A percentile compares a stretch with the other conserved stretches of the same genome.
phyloP scores from a whole-genome alignment of 1,140 invertebrate genomes.

The Macrotrachela quadricornifera region DNA sequence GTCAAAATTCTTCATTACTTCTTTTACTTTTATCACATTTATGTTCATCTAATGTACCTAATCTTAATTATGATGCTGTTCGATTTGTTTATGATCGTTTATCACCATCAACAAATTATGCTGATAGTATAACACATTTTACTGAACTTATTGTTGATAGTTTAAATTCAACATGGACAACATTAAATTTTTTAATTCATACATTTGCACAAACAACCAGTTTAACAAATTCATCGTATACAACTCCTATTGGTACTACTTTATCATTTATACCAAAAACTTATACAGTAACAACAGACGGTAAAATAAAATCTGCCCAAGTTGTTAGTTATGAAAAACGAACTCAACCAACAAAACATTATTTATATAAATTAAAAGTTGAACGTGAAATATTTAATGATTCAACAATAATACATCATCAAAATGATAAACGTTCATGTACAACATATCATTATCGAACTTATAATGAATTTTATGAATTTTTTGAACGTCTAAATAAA shows the following conservation, averaged over 20 bases:
- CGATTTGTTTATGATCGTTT: conserved; percentile 5
- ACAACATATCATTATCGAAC: background rate
- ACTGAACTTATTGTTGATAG: conserved; percentile 30
- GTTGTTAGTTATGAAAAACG: background rate
- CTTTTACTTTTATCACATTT: background rate
- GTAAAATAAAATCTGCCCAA: background rate
- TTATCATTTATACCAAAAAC: background rate
- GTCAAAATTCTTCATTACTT: conserved; percentile 45
- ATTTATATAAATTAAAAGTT: background rate
- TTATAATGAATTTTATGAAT: conserved; percentile 8
- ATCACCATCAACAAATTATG: background rate
- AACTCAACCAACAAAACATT: background rate
- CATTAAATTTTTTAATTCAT: conserved; percentile 91
- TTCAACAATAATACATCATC: background rate
- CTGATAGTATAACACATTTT: background rate
- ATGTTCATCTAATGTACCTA: background rate
- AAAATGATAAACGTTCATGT: background rate
- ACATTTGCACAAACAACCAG: conserved; percentile 56
- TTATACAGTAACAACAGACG: background rate
- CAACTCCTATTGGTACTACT: background rate
- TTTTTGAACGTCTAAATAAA: conserved; percentile 1
- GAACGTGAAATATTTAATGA: background rate
- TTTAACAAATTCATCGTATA: background rate
- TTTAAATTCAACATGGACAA: conserved; percentile 52
- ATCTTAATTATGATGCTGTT: conserved; percentile 1